These are phyloP conservation scores for Phaenicophaeus curvirostris DNA, from an alignment of 2,797 vertebrate genomes.

Conservation along the genomic window DNA sequence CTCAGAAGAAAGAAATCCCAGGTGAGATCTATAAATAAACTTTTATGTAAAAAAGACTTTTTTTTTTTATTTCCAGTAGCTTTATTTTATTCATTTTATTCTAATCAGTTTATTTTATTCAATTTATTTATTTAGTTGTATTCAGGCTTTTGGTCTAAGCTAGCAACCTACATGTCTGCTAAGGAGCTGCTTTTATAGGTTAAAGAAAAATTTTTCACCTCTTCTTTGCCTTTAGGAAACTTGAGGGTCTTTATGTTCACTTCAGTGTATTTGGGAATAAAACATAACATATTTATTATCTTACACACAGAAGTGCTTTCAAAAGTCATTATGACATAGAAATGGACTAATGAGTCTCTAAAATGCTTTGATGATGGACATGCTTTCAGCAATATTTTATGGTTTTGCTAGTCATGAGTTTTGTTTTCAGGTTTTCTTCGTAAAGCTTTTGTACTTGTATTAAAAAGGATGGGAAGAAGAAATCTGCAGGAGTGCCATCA, in stretches of 20 bases:
- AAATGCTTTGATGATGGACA: not conserved
- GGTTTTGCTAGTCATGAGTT: not conserved
- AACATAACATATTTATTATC: not conserved
- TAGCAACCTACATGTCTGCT: not conserved
- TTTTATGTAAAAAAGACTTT: not conserved
- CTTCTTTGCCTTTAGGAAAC: not conserved
- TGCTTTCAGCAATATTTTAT: not conserved
- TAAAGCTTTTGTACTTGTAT: not conserved
- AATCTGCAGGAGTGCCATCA: not conserved
- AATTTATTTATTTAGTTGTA: not conserved
- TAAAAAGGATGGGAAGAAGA: not conserved
- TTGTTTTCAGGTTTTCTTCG: not conserved
- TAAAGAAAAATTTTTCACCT: not conserved
- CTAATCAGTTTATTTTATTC: no score
- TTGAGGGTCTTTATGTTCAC: not conserved
- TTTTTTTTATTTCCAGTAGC: not conserved
- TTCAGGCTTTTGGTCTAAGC: not conserved
- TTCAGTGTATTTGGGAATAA: not conserved
- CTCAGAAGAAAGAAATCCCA: no score
- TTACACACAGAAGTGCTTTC: not conserved
- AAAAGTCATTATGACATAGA: not conserved
- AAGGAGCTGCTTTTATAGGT: not conserved
- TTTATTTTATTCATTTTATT: not conserved
- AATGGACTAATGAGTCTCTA: not conserved
- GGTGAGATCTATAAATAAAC: slow-evolving; percentile 29